phyloP scores from a whole-genome alignment of 2,888 invertebrate genomes.

The Cephalotes varians region DNA sequence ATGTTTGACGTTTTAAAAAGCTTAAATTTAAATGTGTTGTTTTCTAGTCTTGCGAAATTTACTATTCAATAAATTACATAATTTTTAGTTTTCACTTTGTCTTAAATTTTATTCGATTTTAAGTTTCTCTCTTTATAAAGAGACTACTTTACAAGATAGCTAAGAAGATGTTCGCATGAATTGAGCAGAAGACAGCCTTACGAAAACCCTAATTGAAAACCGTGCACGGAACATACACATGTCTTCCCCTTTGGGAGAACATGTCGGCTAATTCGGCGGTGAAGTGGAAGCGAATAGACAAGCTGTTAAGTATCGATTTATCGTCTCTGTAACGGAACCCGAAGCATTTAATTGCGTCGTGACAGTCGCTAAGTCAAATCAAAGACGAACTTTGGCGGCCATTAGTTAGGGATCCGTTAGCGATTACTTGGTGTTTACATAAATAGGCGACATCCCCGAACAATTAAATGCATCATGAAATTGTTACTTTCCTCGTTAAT shows the following conservation, averaged over 20 bases:
- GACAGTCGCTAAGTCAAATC: slow-evolving; percentile 51
- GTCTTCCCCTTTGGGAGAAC: slow-evolving; percentile 24
- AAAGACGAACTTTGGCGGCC: slow-evolving; percentile 44
- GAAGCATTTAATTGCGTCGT: slow-evolving; percentile 55
- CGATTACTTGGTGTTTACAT: slow-evolving; percentile 44
- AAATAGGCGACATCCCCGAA: background rate
- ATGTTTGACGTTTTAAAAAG: background rate
- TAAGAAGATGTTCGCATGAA: slow-evolving; percentile 1
- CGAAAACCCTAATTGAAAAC: slow-evolving; percentile 39
- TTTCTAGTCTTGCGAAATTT: background rate
- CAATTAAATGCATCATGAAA: background rate
- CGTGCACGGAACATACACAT: slow-evolving; percentile 13
- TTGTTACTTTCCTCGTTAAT: slow-evolving; percentile 6
- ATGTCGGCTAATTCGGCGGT: slow-evolving; percentile 41
- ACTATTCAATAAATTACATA: background rate
- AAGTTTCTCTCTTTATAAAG: background rate
- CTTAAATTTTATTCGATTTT: background rate
- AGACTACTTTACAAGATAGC: background rate
- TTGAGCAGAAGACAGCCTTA: slow-evolving; percentile 12
- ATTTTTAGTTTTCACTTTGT: background rate
- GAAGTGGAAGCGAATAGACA: slow-evolving; percentile 48
- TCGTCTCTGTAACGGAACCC: slow-evolving; percentile 47
- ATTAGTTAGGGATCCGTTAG: slow-evolving; percentile 33
- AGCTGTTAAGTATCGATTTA: slow-evolving; percentile 60
- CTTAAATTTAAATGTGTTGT: background rate